Conservation (phyloP, 2,888 invertebrate genomes). For the Rhingia rostrata region DNA sequence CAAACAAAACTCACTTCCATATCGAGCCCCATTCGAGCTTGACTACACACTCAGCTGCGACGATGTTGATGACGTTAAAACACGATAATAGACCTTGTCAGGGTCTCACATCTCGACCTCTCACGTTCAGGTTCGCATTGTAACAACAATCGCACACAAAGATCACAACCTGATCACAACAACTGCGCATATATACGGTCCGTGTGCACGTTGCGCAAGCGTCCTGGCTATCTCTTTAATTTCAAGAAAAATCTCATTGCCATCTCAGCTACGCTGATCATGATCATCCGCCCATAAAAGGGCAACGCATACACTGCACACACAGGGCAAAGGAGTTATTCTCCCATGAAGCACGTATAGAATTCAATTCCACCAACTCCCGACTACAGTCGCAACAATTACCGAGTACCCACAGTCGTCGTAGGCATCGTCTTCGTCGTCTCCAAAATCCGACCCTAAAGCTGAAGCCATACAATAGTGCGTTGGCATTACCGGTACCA, state of each 20-base stretch:
- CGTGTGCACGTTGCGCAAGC: constrained; percentile 10
- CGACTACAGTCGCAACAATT: constrained; percentile 46
- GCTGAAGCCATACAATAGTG: constrained; percentile 46
- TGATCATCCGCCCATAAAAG: constrained; percentile 72
- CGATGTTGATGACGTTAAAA: constrained; percentile 64
- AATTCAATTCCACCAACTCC: constrained; percentile 67
- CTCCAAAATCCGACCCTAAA: constrained; percentile 55
- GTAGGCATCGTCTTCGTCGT: constrained; percentile 4
- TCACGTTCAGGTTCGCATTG: constrained; percentile 66
- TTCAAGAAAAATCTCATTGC: constrained; percentile 73
- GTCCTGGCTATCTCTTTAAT: constrained; percentile 71
- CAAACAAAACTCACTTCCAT: constrained; percentile 40
- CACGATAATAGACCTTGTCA: constrained; percentile 72
- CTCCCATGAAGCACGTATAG: constrained; percentile 65
- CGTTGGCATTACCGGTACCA: constrained; percentile 55
- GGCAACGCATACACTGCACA: constrained; percentile 48
- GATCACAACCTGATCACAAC: constrained; percentile 69
- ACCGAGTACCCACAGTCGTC: constrained; percentile 23
- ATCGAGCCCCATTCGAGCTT: constrained; percentile 24
- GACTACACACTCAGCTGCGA: background rate
- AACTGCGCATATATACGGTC: constrained; percentile 6
- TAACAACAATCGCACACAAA: constrained; percentile 68
- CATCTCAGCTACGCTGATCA: constrained; percentile 67
- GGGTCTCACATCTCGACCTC: constrained; percentile 68
- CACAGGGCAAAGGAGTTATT: constrained; percentile 52